phyloP scores from a whole-genome alignment of 1,140 invertebrate genomes.

The Spodoptera litura region DNA sequence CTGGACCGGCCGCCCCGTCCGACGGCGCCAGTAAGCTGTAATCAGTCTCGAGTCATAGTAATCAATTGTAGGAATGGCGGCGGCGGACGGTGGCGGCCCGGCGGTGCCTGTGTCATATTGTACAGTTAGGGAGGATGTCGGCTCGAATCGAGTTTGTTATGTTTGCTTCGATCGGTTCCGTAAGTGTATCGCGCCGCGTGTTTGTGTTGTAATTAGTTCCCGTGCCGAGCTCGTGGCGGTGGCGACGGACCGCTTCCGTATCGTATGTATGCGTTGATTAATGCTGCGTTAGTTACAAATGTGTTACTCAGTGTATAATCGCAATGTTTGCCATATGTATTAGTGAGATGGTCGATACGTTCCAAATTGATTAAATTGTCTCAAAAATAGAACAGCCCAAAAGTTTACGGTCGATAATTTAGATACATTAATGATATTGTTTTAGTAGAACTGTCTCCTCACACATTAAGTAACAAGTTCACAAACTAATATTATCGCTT shows the following conservation, averaged over 20 bases:
- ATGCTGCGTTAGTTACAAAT: slow-evolving; percentile 55
- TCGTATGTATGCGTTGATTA: slow-evolving; percentile 53
- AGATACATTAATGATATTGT: slow-evolving; percentile 53
- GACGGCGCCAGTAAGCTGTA: slow-evolving; percentile 13
- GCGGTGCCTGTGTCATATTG: slow-evolving; percentile 65
- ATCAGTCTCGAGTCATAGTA: slow-evolving; percentile 49
- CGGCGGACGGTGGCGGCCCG: slow-evolving; percentile 40
- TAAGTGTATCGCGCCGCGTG: slow-evolving; percentile 46
- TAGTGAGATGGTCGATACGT: slow-evolving; percentile 78
- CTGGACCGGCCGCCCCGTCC: slow-evolving; percentile 33
- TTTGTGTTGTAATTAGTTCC: slow-evolving; percentile 52
- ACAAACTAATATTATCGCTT: slow-evolving; percentile 83
- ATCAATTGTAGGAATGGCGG: slow-evolving; percentile 39
- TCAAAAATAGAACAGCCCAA: slow-evolving; percentile 61
- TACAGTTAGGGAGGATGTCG: slow-evolving; percentile 61
- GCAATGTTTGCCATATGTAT: slow-evolving; percentile 80
- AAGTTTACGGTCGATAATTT: slow-evolving; percentile 54
- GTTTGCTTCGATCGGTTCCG: slow-evolving; percentile 55
- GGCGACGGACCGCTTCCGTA: slow-evolving; percentile 27
- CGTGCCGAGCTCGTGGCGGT: slow-evolving; percentile 47
- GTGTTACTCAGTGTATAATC: slow-evolving; percentile 60
- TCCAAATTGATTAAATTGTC: slow-evolving; percentile 65
- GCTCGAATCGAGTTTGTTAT: slow-evolving; percentile 63
- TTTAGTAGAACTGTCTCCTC: slow-evolving; percentile 60
- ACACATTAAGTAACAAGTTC: slow-evolving; percentile 77